Evolutionary conservation across 23 tunicate genomes (phyloP).

Genomic region (Styela clava): DNA sequence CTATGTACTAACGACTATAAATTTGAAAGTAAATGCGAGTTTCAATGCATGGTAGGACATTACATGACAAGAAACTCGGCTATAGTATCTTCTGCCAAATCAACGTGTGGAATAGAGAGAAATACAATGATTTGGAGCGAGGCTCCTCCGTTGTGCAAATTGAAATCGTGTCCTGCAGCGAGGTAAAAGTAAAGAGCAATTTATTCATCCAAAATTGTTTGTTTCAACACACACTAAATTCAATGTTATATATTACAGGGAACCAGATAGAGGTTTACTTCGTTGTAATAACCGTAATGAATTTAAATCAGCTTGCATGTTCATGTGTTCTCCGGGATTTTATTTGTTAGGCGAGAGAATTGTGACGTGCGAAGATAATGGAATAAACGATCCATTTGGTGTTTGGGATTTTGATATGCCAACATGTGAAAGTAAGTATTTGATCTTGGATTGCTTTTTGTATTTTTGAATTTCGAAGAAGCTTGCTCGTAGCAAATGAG

Average conservation of each 20-base stretch:
- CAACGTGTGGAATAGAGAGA: slow-evolving; percentile 1
- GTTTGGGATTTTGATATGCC: background rate
- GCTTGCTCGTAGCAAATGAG: background rate
- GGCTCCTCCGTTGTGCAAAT: background rate
- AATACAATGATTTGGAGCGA: slow-evolving; percentile 11
- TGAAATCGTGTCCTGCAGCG: background rate
- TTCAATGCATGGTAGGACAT: slow-evolving; percentile 5
- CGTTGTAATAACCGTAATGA: background rate
- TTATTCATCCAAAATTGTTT: too few relatives aligned
- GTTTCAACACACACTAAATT: background rate
- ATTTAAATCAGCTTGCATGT: slow-evolving; percentile 8
- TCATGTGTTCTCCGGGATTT: slow-evolving; percentile 17
- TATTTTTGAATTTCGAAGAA: background rate
- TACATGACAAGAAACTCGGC: slow-evolving; percentile 4
- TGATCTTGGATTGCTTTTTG: background rate
- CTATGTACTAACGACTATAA: background rate
- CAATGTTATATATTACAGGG: background rate
- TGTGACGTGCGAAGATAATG: slow-evolving; percentile 17
- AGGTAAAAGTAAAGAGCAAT: background rate
- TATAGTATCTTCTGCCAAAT: background rate
- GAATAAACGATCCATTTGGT: slow-evolving; percentile 12
- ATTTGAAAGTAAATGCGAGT: slow-evolving; percentile 13
- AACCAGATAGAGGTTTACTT: slow-evolving; percentile 12
- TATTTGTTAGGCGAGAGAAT: background rate
- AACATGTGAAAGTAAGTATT: slow-evolving; percentile 13